Evolutionary conservation across 2,888 invertebrate species (phyloP).

Genomic region (Frankliniella fusca): DNA sequence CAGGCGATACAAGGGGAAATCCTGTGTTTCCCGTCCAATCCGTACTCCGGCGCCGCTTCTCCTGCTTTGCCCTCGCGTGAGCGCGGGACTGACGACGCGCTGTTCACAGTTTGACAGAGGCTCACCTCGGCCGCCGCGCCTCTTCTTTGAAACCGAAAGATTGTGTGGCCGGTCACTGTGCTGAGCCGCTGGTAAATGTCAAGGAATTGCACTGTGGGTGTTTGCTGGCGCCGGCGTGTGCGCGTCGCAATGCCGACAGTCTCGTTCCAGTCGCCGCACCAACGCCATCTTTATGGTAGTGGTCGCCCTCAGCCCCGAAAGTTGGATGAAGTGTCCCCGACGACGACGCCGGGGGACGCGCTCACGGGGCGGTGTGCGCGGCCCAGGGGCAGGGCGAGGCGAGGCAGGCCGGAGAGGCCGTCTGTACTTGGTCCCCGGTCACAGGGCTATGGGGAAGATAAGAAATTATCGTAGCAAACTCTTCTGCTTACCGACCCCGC

Average conservation of each 20-base stretch:
- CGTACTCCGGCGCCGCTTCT: no score
- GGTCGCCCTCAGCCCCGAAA: background rate
- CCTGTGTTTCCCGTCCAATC: no score
- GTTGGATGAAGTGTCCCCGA: background rate
- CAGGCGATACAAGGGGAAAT: no score
- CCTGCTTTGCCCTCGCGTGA: no score
- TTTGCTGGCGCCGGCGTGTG: background rate
- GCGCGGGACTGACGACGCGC: no score
- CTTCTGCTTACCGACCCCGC: background rate
- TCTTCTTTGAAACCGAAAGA: no score
- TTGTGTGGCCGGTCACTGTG: background rate
- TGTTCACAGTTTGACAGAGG: no score
- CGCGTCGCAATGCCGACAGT: background rate
- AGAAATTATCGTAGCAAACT: background rate
- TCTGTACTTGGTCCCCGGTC: background rate
- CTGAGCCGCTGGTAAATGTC: background rate
- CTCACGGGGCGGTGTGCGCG: background rate
- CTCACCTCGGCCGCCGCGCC: no score
- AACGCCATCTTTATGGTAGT: background rate
- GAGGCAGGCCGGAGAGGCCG: background rate
- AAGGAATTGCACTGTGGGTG: background rate
- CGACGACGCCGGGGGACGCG: background rate
- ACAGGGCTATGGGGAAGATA: no score
- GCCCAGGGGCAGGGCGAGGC: background rate
- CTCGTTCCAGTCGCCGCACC: background rate